Evolutionary conservation across 2,797 vertebrate species (phyloP).

Genomic region (Lepus townsendii): DNA sequence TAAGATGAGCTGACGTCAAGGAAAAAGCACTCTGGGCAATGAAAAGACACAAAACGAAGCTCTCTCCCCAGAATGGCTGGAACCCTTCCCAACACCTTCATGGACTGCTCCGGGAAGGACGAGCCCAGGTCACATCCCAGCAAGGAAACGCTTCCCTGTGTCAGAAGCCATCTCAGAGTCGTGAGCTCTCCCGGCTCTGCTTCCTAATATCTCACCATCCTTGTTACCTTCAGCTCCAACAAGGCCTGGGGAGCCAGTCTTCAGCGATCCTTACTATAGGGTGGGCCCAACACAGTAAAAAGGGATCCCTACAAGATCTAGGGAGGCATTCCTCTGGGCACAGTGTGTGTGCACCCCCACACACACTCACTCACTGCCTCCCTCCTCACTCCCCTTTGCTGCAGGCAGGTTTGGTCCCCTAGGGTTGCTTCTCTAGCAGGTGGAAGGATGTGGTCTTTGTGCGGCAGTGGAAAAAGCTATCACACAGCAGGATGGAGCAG

Average conservation of each 20-base stretch:
- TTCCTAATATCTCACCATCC: constrained; percentile 56
- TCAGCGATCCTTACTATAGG: not conserved
- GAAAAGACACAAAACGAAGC: constrained; percentile 80
- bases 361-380: not conserved
- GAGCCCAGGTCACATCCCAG: constrained; percentile 69
- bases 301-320: not conserved
- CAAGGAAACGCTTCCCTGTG: constrained; percentile 59
- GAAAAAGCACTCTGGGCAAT: constrained; percentile 76
- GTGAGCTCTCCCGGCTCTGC: constrained; percentile 18
- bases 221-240: constrained; percentile 51
- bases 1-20: constrained; percentile 78
- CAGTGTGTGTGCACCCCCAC: too few relatives aligned
- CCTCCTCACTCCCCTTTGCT: not conserved
- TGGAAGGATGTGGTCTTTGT: not conserved
- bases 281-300: not conserved
- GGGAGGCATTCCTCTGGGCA: not conserved
- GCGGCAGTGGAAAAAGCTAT: not conserved
- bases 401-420: not conserved
- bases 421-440: not conserved
- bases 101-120: constrained; percentile 64
- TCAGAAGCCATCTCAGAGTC: constrained; percentile 53
- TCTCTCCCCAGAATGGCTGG: constrained; percentile 71
- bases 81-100: constrained; percentile 64
- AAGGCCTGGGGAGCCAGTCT: constrained; percentile 18
- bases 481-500: not conserved